Evolutionary conservation across 2,888 invertebrate genomes (phyloP), one percentile per base, ranked within the genome.

Genomic region (Latrodectus hesperus): DNA sequence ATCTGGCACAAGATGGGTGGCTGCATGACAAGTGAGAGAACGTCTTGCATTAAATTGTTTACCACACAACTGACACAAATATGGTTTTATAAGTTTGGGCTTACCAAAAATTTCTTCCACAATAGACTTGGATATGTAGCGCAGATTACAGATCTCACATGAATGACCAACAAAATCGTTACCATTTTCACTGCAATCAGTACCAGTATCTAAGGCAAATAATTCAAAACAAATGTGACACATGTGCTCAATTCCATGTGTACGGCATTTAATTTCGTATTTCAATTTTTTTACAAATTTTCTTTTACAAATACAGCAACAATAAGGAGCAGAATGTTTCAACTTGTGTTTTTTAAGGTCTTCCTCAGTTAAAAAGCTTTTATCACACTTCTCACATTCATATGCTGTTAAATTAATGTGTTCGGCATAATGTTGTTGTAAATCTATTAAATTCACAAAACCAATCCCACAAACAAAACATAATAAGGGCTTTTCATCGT

Each of bases 361-460:
- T 22, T 11, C 11, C 67, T 73, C 72, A 0, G 51, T 26, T 12
- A 81, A 74, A 9, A 81, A 81, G 52, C 74, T 81, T 53, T 81
- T 74, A 14, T 73, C 67, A 26, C 81, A 81, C 1, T 67, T 49
- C 11, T 52, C 16, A 38, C 81, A 81, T 17, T 73, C 67, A 26
- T 65, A 52, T 16, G 81, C 73, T 65, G 73, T 81, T 16, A 73
- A 67, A 17, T 55, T 67, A 38, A 81, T 74, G 12, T 81, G 81
- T 17, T 74, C 73, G 12, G 67, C 65, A 53, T 65, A 81, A 67
- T 81, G 81, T 16, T 73, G 73, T 17, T 81, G 81, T 10, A 74
- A 53, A 67, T 53, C 26, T 8, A 53, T 38, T 22, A 67, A n/a
- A 65, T 51, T n/a, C 10, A 49, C 22, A 55, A 81, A 81, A 8